Percentiles rank a stretch among this genome's conserved stretches.
Conservation (phyloP, 2,797 vertebrate species). For the Poeciliopsis gracilis region DNA sequence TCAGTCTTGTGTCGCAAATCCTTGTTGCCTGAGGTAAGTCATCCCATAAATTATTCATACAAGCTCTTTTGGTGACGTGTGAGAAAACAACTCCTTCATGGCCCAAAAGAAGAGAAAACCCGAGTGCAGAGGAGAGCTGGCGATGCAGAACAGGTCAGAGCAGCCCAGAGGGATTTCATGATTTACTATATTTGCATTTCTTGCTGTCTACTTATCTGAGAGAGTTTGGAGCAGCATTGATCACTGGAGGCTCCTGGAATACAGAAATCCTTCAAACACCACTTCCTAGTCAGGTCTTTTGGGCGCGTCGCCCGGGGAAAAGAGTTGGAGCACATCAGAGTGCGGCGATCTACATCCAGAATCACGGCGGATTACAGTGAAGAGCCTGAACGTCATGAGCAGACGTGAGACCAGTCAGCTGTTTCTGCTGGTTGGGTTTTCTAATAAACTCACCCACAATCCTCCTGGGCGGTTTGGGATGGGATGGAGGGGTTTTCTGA, state of each 20-base stretch:
- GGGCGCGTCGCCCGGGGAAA: conserved; percentile 5
- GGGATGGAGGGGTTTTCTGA: conserved; percentile 55
- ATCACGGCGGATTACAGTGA: conserved; percentile 1
- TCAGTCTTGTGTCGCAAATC: conserved; percentile 13
- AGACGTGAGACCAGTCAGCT: conserved; percentile 29
- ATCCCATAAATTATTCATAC: conserved; percentile 65
- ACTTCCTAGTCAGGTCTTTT: conserved; percentile 19
- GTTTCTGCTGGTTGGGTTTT: conserved; percentile 28
- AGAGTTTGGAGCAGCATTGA: conserved; percentile 42
- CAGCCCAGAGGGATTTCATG: conserved; percentile 10
- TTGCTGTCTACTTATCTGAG: conserved; percentile 37
- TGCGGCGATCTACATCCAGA: neutral
- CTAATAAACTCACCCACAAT: conserved; percentile 39
- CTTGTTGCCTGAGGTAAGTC: conserved; percentile 14
- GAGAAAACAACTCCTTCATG: conserved; percentile 50
- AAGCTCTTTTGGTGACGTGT: conserved; percentile 31
- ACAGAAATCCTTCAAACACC: conserved; percentile 15
- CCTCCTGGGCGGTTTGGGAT: conserved; percentile 39
- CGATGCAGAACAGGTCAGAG: conserved; percentile 60
- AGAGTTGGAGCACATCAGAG: conserved; percentile 21
- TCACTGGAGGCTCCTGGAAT: conserved; percentile 32
- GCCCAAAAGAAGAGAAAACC: conserved; percentile 42
- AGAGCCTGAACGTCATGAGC: conserved; percentile 9
- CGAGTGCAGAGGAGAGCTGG: conserved; percentile 20
- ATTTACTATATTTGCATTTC: conserved; percentile 52